A percentile compares a stretch with the other conserved stretches of the same genome.
phyloP scores from a whole-genome alignment of 2,113 vertebrate genomes.

The Pelmatolapia mariae region DNA sequence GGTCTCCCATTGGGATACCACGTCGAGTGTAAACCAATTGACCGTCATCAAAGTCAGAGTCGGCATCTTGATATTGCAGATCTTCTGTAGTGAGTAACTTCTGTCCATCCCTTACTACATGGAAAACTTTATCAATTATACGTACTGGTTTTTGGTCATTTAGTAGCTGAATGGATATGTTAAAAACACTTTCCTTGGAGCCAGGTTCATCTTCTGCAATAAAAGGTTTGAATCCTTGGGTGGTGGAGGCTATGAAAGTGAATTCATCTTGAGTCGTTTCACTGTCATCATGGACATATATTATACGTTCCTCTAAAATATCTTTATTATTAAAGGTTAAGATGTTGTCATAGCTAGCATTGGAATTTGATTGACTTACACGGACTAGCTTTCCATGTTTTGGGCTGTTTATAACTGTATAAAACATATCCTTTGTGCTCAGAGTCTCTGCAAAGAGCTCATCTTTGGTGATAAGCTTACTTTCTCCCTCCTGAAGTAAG shows the following conservation, averaged over 20 bases:
- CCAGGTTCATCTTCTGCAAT: conserved; percentile 45
- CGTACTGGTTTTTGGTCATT: conserved; percentile 87
- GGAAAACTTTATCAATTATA: conserved; percentile 80
- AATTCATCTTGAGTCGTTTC: conserved; percentile 81
- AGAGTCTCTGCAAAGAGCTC: conserved; percentile 80
- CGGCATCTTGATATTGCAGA: conserved; percentile 81
- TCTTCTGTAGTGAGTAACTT: conserved; percentile 79
- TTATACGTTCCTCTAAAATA: conserved; percentile 71
- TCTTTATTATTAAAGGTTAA: conserved; percentile 78
- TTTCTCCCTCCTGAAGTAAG: conserved; percentile 81
- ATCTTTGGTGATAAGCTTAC: conserved; percentile 78
- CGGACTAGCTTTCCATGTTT: conserved; percentile 79
- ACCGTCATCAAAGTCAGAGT: conserved; percentile 82
- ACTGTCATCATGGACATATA: conserved; percentile 86
- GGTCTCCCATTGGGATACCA: conserved; percentile 85
- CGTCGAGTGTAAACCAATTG: conserved; percentile 79
- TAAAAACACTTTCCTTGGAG: conserved; percentile 74
- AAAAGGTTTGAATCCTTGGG: conserved; percentile 33
- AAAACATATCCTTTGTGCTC: conserved; percentile 75
- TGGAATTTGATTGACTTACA: conserved; percentile 72
- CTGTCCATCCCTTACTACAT: conserved; percentile 77
- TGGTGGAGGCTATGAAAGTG: conserved; percentile 70
- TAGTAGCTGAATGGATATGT: conserved; percentile 76
- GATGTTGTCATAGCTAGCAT: conserved; percentile 68
- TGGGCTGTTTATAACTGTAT: conserved; percentile 74